A percentile compares a stretch with the other conserved stretches of the same genome.
Evolutionary conservation across 2,888 invertebrate genomes (phyloP).

Genomic region (Cartodere bifasciata): DNA sequence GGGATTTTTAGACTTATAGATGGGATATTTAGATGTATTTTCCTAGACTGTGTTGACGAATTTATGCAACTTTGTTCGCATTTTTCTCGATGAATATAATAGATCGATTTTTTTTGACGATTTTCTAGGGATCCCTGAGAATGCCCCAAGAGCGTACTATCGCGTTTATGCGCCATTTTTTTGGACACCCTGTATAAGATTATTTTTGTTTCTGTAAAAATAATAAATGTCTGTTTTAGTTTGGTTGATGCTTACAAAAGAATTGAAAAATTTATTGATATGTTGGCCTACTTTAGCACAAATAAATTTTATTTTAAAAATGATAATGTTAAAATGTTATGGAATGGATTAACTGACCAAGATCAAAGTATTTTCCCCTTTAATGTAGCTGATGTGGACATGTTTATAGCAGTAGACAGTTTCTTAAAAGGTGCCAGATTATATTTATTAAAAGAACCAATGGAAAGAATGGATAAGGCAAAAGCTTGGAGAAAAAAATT

Average conservation of each 20-base stretch:
- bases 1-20: too few relatives aligned
- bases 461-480: conserved; percentile 51
- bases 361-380: conserved; percentile 57
- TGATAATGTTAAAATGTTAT: conserved; percentile 44
- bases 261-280: conserved; percentile 62
- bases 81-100: too few relatives aligned
- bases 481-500: conserved; percentile 21
- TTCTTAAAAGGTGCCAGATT: conserved; percentile 64
- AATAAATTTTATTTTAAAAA: conserved; percentile 61
- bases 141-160: too few relatives aligned
- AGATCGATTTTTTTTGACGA: too few relatives aligned
- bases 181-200: too few relatives aligned
- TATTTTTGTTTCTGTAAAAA: too few relatives aligned
- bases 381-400: conserved; percentile 59
- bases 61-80: too few relatives aligned
- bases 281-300: conserved; percentile 64
- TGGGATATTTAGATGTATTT: too few relatives aligned
- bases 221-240: conserved; percentile 42
- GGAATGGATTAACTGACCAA: conserved; percentile 36
- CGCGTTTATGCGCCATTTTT: too few relatives aligned
- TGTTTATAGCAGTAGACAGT: conserved; percentile 56
- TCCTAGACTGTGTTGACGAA: too few relatives aligned
- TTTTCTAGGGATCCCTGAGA: too few relatives aligned
- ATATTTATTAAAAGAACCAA: conserved; percentile 67
- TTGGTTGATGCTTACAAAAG: conserved; percentile 68